Evolutionary conservation across 2,888 invertebrate species (phyloP).

Genomic region (Macrophya alboannulata): DNA sequence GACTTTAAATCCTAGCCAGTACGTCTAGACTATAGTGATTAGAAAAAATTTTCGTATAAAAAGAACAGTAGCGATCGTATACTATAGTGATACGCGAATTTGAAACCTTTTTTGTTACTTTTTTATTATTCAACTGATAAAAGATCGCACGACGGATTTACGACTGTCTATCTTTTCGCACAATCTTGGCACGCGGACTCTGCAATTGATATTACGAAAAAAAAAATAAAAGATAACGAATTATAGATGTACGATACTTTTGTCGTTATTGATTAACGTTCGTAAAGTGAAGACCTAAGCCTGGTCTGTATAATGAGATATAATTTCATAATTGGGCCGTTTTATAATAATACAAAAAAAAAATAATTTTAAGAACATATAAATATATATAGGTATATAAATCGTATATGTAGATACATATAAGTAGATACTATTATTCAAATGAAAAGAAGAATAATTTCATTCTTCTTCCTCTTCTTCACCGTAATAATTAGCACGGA

Average conservation of each 20-base stretch:
- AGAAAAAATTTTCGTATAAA: neutral
- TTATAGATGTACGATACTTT: neutral
- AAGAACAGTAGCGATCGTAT: no score
- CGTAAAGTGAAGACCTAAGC: neutral
- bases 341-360: no score
- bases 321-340: no score
- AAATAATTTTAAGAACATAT: no score
- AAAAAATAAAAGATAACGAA: neutral
- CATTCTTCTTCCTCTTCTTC: neutral
- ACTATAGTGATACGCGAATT: neutral
- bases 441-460: neutral
- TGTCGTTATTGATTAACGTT: no score
- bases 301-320: neutral
- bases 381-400: no score
- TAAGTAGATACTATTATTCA: neutral
- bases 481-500: neutral
- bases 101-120: neutral
- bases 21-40: neutral
- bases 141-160: neutral
- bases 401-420: no score
- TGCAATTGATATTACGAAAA: neutral
- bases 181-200: neutral
- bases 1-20: conserved; percentile 3
- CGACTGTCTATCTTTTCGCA: neutral
- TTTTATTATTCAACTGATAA: neutral